These are phyloP conservation scores for Nasonia longicornis DNA, from an alignment of 1,140 invertebrate genomes.

Conservation along the genomic window DNA sequence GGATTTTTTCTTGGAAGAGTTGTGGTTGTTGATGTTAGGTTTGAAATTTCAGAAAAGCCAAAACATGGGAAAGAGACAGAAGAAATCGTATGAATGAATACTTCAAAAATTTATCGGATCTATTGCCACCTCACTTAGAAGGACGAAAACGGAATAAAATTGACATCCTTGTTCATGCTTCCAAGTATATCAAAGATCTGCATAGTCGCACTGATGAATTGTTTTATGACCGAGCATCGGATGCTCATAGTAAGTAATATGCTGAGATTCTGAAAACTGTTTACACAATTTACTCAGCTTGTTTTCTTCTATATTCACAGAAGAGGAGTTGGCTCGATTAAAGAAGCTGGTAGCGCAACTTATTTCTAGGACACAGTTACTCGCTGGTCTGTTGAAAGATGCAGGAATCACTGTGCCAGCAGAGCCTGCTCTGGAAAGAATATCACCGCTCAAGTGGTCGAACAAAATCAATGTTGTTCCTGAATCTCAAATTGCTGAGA, in stretches of 20 bases:
- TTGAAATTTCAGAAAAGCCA: slow-evolving; percentile 62
- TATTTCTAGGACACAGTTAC: slow-evolving; percentile 63
- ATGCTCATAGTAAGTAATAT: slow-evolving; percentile 61
- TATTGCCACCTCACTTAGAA: slow-evolving; percentile 69
- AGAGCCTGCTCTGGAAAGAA: slow-evolving; percentile 67
- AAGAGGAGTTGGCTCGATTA: slow-evolving; percentile 64
- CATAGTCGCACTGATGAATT: slow-evolving; percentile 65
- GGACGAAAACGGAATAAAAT: slow-evolving; percentile 68
- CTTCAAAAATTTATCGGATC: slow-evolving; percentile 67
- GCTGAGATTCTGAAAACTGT: not conserved
- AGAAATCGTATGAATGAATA: slow-evolving; percentile 69
- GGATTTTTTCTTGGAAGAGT: slow-evolving; percentile 13
- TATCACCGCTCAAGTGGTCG: slow-evolving; percentile 67
- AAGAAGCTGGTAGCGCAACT: slow-evolving; percentile 65
- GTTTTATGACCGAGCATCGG: slow-evolving; percentile 61
- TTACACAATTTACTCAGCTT: not conserved
- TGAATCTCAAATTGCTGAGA: slow-evolving; percentile 55
- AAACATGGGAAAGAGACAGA: slow-evolving; percentile 71
- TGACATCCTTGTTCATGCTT: slow-evolving; percentile 68
- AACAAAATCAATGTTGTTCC: slow-evolving; percentile 66
- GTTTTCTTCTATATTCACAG: slow-evolving; percentile 51
- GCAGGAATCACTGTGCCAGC: slow-evolving; percentile 67
- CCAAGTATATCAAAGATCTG: slow-evolving; percentile 69
- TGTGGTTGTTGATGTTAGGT: slow-evolving; percentile 10
- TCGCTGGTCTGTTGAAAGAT: slow-evolving; percentile 63